Conservation (phyloP, 1,140 invertebrate genomes). For the Chelonus insularis region DNA sequence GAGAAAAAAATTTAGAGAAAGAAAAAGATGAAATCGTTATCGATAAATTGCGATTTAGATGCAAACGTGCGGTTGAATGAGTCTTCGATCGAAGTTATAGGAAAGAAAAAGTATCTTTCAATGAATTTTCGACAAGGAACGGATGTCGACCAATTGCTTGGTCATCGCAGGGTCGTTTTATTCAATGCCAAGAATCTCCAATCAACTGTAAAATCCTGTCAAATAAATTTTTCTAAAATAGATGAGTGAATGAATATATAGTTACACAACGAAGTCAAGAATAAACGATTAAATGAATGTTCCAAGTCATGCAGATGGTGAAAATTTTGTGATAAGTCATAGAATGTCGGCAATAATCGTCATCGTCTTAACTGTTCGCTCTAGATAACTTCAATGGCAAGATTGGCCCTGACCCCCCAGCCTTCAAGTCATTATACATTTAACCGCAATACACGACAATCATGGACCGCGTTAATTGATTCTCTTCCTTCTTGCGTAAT, state of each 20-base stretch:
- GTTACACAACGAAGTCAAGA: not conserved
- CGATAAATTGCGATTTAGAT: constrained; percentile 27
- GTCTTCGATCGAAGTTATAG: constrained; percentile 9
- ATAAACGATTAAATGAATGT: not conserved
- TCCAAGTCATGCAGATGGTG: not conserved
- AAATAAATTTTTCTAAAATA: constrained; percentile 7
- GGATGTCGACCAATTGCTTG: constrained; percentile 6
- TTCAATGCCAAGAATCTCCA: constrained; percentile 5
- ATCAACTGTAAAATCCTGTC: constrained; percentile 10
- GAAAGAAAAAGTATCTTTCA: not conserved
- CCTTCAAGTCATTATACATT: constrained; percentile 27
- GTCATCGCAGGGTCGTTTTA: constrained; percentile 11
- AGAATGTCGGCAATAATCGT: not conserved
- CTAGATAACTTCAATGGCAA: not conserved
- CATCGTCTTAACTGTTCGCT: not conserved
- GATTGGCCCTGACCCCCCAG: constrained; percentile 26
- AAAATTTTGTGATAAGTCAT: too few species aligned
- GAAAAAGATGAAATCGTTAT: constrained; percentile 1
- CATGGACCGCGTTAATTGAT: constrained; percentile 19
- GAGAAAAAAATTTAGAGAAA: constrained; percentile 1
- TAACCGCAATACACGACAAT: constrained; percentile 25
- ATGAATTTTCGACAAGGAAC: constrained; percentile 9
- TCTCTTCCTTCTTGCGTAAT: constrained; percentile 13
- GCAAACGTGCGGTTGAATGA: constrained; percentile 16
- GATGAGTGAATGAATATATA: too few species aligned